Conservation (phyloP, 2,888 invertebrate species). For the Oligia fasciuncula region DNA sequence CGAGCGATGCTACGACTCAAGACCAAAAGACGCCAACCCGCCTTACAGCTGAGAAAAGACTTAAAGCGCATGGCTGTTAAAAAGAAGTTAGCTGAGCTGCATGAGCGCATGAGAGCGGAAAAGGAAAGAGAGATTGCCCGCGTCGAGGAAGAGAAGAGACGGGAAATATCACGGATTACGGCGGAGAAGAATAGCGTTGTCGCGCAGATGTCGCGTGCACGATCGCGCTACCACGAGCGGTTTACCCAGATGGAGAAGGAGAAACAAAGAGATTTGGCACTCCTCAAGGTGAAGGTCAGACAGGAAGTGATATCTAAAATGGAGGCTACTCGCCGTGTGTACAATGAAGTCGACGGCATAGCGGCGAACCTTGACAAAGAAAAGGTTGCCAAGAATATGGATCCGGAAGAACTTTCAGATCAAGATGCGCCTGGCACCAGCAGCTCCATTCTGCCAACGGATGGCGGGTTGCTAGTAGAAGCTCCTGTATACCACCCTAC, state of each 20-base stretch:
- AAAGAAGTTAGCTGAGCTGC: slow-evolving; percentile 4
- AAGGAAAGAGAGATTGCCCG: slow-evolving; percentile 2
- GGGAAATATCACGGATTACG: neutral
- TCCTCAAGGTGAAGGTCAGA: neutral
- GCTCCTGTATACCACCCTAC: slow-evolving; percentile 95
- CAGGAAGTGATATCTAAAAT: slow-evolving; percentile 1
- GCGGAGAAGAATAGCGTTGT: neutral
- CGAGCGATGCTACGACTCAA: neutral
- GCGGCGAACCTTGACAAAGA: slow-evolving; percentile 27
- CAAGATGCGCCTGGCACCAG: slow-evolving; percentile 13
- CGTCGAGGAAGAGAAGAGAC: neutral
- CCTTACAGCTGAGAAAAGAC: neutral
- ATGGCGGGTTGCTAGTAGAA: slow-evolving; percentile 87
- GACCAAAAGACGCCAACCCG: neutral
- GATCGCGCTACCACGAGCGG: neutral
- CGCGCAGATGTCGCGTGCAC: neutral
- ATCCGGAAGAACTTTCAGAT: neutral
- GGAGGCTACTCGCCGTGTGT: slow-evolving; percentile 7
- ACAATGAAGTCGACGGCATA: slow-evolving; percentile 22
- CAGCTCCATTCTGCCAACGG: neutral
- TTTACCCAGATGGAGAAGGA: neutral
- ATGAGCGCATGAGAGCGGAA: neutral
- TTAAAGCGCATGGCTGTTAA: neutral
- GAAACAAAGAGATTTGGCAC: neutral
- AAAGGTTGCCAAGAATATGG: slow-evolving; percentile 25